phyloP scores from a whole-genome alignment of 2,888 invertebrate species.

The Troides oblongomaculatus region DNA sequence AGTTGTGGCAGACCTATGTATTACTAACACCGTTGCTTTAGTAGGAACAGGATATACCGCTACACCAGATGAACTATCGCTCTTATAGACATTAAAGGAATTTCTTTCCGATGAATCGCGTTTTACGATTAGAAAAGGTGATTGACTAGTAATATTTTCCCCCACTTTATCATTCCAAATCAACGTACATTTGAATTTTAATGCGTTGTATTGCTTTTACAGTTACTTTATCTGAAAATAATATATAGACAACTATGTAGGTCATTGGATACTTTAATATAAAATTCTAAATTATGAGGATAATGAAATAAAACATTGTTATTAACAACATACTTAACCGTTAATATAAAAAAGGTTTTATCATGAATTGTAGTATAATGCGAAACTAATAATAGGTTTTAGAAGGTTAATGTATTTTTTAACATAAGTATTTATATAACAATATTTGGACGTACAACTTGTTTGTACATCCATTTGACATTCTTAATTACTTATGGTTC shows the following conservation, averaged over 20 bases:
- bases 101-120: conserved; percentile 25
- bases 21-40: conserved; percentile 63
- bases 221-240: background rate
- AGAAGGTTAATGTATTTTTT: background rate
- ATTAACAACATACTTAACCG: background rate
- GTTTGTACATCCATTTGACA: too few relatives aligned
- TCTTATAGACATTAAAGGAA: conserved; percentile 34
- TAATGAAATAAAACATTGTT: background rate
- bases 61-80: conserved; percentile 53
- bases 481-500: too few relatives aligned
- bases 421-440: too few relatives aligned
- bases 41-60: conserved; percentile 60
- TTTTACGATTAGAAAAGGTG: conserved; percentile 5
- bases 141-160: background rate
- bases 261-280: background rate
- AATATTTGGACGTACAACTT: too few relatives aligned
- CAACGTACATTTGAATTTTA: background rate
- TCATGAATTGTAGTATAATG: background rate
- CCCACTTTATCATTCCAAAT: background rate
- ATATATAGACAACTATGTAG: background rate
- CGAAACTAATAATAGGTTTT: background rate
- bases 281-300: background rate
- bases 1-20: conserved; percentile 41
- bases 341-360: background rate
- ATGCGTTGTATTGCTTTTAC: background rate